Evolutionary conservation across 2,113 vertebrate genomes (phyloP), one percentile per base, ranked within the genome.

Genomic region (Scalopus aquaticus): DNA sequence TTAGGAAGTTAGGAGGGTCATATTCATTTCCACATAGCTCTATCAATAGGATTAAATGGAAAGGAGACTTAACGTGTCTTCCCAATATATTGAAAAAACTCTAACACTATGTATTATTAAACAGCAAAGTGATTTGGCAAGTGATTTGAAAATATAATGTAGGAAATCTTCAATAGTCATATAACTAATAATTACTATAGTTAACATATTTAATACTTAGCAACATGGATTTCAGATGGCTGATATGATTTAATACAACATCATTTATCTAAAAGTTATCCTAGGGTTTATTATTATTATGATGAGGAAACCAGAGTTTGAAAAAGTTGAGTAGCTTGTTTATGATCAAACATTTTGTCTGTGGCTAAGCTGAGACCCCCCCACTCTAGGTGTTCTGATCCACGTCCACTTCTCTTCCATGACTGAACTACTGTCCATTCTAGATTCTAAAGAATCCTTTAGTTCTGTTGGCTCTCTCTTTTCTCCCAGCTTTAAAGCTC

Each of bases 111-210:
- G 44, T 10, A 65, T 76, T 80, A 7, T 79, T 90, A 92, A 82
- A 74, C 39, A 94, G n/a, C 19, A 88, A 74, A 62, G 60, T 92
- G 8, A 90, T 32, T 90, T 87, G 42, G 91, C 93, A 91, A 62
- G 72, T 94, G 8, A 90, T 35, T 90, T 90, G 35, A 94, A 95
- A 91, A 64, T 94, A 67, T 22, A 30, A 13, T 6, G 9, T 56
- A 62, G 42, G 26, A 51, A 64, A 87, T 42, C 28, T 82, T 65
- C 89, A 39, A n/a, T 79, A 79, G 20, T 80, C 15, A 70, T 81
- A 10, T 54, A 51, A 51, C 24, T 42, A 37, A 35, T 60, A 17
- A 42, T 86, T 70, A 37, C 60, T 49, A 54, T 44, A 73, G 39
- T 32, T 19, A 60, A 62, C 22, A 60, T 56, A 37, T 51, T 70